Percentiles rank a stretch among this genome's conserved stretches.
These are phyloP conservation scores for Meteorus sp. DNA, from an alignment of 1,140 invertebrate species.

Conservation along the genomic window DNA sequence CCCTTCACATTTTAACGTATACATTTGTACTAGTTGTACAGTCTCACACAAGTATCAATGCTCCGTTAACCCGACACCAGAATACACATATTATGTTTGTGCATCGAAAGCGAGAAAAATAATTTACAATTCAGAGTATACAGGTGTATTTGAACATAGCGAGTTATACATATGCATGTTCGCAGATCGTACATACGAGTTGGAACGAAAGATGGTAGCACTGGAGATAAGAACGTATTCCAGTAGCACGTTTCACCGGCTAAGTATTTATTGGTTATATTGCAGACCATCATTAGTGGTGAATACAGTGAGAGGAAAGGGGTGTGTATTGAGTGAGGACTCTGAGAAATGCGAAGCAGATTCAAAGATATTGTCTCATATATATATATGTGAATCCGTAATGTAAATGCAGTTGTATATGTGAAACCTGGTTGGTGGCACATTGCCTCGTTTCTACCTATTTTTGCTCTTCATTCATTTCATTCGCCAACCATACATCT, in stretches of 20 bases:
- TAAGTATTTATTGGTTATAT: constrained; percentile 55
- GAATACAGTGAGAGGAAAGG: constrained; percentile 1
- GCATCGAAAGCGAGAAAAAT: no score
- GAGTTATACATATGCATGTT: neutral
- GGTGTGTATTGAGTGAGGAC: no score
- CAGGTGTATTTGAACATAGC: no score
- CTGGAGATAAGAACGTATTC: constrained; percentile 46
- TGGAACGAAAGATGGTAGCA: constrained; percentile 41
- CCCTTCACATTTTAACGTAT: constrained; percentile 5
- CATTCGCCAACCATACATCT: no score
- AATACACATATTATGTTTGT: no score
- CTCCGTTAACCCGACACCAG: no score
- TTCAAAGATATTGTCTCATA: constrained; percentile 43
- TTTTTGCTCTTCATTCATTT: neutral
- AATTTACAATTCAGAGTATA: no score
- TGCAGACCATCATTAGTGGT: constrained; percentile 48
- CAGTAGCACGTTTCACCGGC: constrained; percentile 49
- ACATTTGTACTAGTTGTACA: constrained; percentile 11
- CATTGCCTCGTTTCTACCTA: neutral
- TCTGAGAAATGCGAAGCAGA: constrained; percentile 37
- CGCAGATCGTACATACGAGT: constrained; percentile 6
- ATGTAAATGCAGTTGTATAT: neutral
- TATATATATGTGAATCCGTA: no score
- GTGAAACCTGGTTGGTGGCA: neutral
- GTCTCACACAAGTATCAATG: constrained; percentile 12